Evolutionary conservation across 1,140 invertebrate species (phyloP).

Genomic region (Kradibia gibbosae): DNA sequence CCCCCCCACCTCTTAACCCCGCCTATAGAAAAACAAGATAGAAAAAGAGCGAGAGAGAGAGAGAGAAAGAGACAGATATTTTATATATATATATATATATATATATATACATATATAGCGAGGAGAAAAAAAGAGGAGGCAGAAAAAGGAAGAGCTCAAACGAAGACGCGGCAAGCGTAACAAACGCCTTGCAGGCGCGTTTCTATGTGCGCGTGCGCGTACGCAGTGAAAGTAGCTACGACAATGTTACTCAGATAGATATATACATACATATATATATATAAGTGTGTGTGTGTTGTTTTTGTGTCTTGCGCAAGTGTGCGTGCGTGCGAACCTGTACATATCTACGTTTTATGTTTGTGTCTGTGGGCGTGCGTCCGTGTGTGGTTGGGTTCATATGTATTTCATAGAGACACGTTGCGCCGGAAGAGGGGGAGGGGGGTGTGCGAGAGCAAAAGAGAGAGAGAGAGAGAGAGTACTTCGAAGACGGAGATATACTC

Average conservation of each 20-base stretch:
- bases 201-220: conserved; percentile 29
- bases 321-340: no score
- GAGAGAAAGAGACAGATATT: conserved; percentile 14
- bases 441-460: background rate
- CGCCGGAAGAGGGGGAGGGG: background rate
- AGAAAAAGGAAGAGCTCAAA: background rate
- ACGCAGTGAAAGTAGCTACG: conserved; percentile 29
- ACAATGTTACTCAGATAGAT: background rate
- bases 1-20: no score
- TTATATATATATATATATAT: no score
- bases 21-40: conserved; percentile 28
- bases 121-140: conserved; percentile 2
- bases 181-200: conserved; percentile 3
- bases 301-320: no score
- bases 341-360: no score
- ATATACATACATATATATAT: background rate
- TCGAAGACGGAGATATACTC: background rate
- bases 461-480: background rate
- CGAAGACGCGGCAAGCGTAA: conserved; percentile 33
- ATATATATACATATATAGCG: no score
- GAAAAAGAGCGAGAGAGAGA: background rate
- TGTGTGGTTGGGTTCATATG: no score
- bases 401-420: background rate
- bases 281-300: no score
- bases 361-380: no score